Evolutionary conservation across 2,888 invertebrate genomes (phyloP).

Genomic region (Erannis defoliaria): DNA sequence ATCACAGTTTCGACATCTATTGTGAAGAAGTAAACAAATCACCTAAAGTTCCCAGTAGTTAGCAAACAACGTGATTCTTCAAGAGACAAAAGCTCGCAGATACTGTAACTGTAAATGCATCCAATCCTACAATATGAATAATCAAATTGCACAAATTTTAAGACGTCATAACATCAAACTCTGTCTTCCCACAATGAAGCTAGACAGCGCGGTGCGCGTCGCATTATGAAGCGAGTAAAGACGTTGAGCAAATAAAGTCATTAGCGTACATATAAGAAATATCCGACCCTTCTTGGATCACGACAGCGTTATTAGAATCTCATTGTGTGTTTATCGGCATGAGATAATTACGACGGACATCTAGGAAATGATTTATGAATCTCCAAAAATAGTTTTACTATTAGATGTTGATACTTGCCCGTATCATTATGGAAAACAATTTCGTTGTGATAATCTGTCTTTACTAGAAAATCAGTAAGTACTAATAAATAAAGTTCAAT

Average conservation of each 20-base stretch:
- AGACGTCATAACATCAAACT: not conserved
- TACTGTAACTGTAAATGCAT: not conserved
- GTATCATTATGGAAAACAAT: not conserved
- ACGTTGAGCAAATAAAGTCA: not conserved
- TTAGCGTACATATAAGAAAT: not conserved
- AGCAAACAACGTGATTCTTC: not conserved
- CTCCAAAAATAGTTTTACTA: not conserved
- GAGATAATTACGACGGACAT: not conserved
- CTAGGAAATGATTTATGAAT: not conserved
- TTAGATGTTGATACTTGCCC: not conserved
- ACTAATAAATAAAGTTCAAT: not conserved
- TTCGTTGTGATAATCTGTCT: too few species aligned
- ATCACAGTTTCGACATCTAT: slow-evolving; percentile 1
- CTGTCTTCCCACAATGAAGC: not conserved
- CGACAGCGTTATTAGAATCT: slow-evolving; percentile 7
- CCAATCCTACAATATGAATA: not conserved
- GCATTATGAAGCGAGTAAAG: not conserved
- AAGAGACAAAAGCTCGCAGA: not conserved
- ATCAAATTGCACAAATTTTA: not conserved
- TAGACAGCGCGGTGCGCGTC: slow-evolving; percentile 3
- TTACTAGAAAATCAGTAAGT: too few species aligned
- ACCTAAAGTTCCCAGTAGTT: slow-evolving; percentile 1
- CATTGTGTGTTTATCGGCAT: slow-evolving; percentile 1
- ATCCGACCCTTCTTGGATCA: not conserved
- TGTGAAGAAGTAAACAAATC: slow-evolving; percentile 13